Evolutionary conservation across 2,113 vertebrate genomes (phyloP), one percentile per base, ranked within the genome.

Genomic region (Scartelaos histophorus): DNA sequence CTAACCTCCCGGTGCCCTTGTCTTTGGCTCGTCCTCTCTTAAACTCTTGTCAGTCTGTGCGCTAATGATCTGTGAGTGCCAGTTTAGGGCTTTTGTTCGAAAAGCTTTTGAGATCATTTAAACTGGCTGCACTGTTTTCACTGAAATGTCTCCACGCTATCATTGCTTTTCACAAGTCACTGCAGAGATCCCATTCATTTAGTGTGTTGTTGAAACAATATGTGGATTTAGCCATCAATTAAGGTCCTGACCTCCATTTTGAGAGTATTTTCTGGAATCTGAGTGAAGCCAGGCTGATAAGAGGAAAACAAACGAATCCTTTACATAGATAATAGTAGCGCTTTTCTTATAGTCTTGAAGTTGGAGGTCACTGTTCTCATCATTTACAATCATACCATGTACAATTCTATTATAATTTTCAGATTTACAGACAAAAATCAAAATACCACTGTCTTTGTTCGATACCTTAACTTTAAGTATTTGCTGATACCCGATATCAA

Each of bases 61-160:
- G 64, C 34, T 70, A 70, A 77, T 76, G 51, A 70, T 58, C 60
- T 49, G 38, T 53, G 62, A 72, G 43, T 71, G 71, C 47, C 1
- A 5, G 46, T 66, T 70, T 43, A 53, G 35, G 17, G 71, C 56
- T 75, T 45, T 57, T n/a, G 25, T 13, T 1, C 7, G 29, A 24
- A 69, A 69, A 71, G 38, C 24, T 47, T 24, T 47, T 35, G 17
- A 46, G 65, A 70, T 66, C 13, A 45, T 54, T 56, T 13, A 46
- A n/a, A 61, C 21, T 25, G 35, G 38, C n/a, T 45, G 10, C 6
- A 11, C n/a, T 10, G 60, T 24, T 3, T 11, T 2, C 51, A 17
- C 17, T 43, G 54, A 70, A 46, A 29, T 13, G 15, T 38, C 29
- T 21, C 9, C 3, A 21, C 51, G 67, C 34, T 24, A 16, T 60